Evolutionary conservation across 2,113 vertebrate genomes (phyloP).

Genomic region (Calidris pygmaea): DNA sequence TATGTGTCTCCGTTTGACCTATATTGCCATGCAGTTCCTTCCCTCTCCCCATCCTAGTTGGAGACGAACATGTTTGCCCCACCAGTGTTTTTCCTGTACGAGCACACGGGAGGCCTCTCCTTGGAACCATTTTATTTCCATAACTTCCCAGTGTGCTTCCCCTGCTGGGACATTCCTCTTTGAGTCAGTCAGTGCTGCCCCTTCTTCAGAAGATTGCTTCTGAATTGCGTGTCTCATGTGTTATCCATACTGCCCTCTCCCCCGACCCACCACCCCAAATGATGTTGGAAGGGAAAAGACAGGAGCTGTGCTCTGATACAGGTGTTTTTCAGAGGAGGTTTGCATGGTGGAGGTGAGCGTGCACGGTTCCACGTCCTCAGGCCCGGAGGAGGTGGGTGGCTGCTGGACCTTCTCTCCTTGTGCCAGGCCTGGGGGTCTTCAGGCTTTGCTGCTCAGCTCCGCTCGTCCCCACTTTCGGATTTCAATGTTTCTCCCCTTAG

Average conservation of each 20-base stretch:
- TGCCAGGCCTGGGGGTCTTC: background rate
- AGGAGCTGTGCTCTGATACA: background rate
- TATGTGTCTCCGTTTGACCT: background rate
- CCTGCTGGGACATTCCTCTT: background rate
- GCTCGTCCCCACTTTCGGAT: background rate
- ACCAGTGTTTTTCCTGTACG: background rate
- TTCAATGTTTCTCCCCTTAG: background rate
- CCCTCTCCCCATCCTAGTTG: background rate
- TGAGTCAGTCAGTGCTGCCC: background rate
- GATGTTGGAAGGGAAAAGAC: background rate
- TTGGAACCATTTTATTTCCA: background rate
- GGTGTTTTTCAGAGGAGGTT: background rate
- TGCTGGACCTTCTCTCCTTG: background rate
- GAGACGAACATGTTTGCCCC: background rate
- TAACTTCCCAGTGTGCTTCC: background rate
- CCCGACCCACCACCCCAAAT: too few species aligned
- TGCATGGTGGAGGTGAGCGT: rapidly evolving
- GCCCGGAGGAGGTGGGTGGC: background rate
- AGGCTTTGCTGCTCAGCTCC: background rate
- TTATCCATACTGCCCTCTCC: background rate
- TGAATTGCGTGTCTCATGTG: background rate
- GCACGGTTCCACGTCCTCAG: rapidly evolving
- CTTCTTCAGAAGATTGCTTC: background rate
- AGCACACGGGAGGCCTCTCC: background rate
- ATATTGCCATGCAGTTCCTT: background rate